phyloP scores from a whole-genome alignment of 2,113 vertebrate species.

The Catagonus wagneri region DNA sequence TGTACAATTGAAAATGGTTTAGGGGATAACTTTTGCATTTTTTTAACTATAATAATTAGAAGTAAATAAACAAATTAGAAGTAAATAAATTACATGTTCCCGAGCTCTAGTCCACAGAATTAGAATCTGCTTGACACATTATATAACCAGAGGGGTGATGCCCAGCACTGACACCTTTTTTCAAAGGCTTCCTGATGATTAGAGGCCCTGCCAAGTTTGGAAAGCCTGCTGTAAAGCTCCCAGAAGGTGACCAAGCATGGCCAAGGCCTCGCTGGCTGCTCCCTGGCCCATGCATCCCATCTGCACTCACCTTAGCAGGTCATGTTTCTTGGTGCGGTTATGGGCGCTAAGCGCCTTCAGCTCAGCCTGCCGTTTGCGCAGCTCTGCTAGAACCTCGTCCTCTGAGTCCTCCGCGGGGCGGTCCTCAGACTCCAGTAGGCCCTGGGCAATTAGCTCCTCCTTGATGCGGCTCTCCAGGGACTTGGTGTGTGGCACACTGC shows the following conservation, averaged over 20 bases:
- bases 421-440: constrained; percentile 96
- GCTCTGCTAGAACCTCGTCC: constrained; percentile 96
- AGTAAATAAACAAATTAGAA: not conserved
- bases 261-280: not conserved
- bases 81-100: not conserved
- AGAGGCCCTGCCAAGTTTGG: not conserved
- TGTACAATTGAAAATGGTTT: not conserved
- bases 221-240: not conserved
- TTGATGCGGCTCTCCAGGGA: constrained; percentile 97
- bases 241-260: not conserved
- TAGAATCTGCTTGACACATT: not conserved
- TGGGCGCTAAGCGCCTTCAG: constrained; percentile 96
- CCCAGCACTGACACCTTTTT: not conserved
- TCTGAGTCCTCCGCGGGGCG: constrained; percentile 95
- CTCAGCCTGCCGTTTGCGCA: constrained; percentile 97
- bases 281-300: fast-evolving
- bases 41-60: not conserved
- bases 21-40: not conserved
- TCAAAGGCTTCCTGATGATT: not conserved
- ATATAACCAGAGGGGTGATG: not conserved
- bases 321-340: constrained; percentile 96
- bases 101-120: not conserved
- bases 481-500: constrained; percentile 97
- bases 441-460: constrained; percentile 98
- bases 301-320: constrained; percentile 93